Base-by-base conservation (phyloP, 1,140 invertebrate genomes). In the Thaumetopoea pityocampa region DNA sequence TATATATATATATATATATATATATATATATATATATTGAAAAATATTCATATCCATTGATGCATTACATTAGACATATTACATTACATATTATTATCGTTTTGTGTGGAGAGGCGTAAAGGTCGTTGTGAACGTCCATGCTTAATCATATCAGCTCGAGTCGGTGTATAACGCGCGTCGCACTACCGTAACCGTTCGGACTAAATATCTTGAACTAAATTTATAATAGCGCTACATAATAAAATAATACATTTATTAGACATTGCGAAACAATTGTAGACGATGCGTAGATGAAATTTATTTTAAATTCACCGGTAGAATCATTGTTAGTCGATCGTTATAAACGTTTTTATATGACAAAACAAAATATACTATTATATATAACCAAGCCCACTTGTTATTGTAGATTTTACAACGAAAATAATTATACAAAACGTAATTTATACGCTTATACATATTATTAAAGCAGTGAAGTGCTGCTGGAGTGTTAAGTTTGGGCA, bases 351-450 rank as follows among this genome's bases (percentile, higher is more conserved):
- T 43, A 43, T 43, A 41, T 43, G 30, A 43, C 40, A 43, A 27
- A 43, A 33, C 14, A 42, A 34, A 41, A 32, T 41, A 41, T 41
- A n/a, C n/a, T 5, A 20, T 6, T 20, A 6, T 20, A n/a, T 43
- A 32, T 45, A 51, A 35, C 30, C 37, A 18, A 40, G 20, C 45
- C 55, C 57, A 68, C 48, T 65, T 66, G 62, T 74, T 69, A 67
- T 46, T 22, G 59, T 67, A 66, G 65, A 64, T 69, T 68, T 74
- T 67, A 81, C 72, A 81, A 81, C 73, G 73, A 78, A 81, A 60
- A 69, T 74, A 67, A 55, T 32, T 53, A 58, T 57, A 51, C 54
- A 51, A 43, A 43, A 46, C 36, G 30, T 55, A 55, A 51, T 33
- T 50, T 41, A 41, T 33, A 34, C 22, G 16, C n/a, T n/a, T n/a